Percentiles rank a stretch among this genome's conserved stretches.
phyloP scores from a whole-genome alignment of 2,888 invertebrate genomes.

The Drosophila birchii region DNA sequence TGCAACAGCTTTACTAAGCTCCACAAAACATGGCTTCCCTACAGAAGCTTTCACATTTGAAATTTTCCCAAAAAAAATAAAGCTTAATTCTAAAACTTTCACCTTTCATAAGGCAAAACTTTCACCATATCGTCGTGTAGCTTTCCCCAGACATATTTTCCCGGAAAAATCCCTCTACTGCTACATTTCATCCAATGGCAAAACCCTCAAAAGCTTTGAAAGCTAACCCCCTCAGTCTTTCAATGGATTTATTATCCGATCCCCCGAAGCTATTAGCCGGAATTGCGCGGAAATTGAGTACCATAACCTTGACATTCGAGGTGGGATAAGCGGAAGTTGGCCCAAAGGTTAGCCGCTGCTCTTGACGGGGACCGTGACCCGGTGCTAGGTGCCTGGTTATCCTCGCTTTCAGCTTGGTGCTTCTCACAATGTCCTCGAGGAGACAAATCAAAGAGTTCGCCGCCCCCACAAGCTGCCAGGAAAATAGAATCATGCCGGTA shows the following conservation, averaged over 20 bases:
- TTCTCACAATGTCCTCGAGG: conserved; percentile 1
- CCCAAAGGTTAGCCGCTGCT: conserved; percentile 3
- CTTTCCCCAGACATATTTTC: conserved; percentile 18
- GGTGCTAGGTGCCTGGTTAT: neutral
- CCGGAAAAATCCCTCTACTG: neutral
- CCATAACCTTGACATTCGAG: conserved; percentile 5
- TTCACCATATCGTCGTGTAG: neutral
- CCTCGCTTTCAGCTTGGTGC: neutral
- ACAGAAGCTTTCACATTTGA: neutral
- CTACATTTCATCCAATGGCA: neutral
- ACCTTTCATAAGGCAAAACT: neutral
- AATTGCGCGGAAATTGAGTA: neutral
- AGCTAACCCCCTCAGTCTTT: neutral
- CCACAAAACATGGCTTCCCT: neutral
- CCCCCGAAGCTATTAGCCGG: neutral
- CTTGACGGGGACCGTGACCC: neutral
- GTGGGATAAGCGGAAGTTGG: neutral
- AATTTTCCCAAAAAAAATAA: neutral
- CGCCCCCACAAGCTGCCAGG: conserved; percentile 12
- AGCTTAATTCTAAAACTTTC: neutral
- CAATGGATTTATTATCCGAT: neutral
- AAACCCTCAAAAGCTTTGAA: neutral
- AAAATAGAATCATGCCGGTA: conserved; percentile 1
- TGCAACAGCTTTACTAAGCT: conserved; percentile 4
- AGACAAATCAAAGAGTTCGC: conserved; percentile 15